Base-by-base conservation (phyloP, 2,113 vertebrate genomes). In the Miniopterus natalensis region DNA sequence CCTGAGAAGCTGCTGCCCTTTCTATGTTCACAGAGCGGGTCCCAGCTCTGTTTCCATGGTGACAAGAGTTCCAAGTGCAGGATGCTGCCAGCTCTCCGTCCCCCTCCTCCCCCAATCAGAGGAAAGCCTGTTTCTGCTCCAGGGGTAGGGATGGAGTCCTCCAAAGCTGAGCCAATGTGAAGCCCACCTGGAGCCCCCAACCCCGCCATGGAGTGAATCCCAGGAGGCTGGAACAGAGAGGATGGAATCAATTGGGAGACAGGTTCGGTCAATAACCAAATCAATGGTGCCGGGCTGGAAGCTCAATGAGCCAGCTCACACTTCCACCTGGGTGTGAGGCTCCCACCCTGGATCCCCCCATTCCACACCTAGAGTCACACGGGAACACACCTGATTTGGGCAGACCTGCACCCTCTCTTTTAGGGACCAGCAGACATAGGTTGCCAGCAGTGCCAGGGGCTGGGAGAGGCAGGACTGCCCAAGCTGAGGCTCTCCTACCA, bases 31-130 rank as follows among this genome's bases (percentile, higher is more conserved):
- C 57, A 96, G 94, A 96, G 86, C 88, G 0, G 0, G 94, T 65
- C 88, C 94, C 57, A 53, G 96, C 96, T 96, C 94, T 87, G 98
- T 99, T 99, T 97, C 98, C 98, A 98, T 98, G 98, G 98, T 96
- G 97, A 99, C 95, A 65, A 7, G 96, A 98, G 92, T 96, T 57
- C 36, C 84, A 94, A 93, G 97, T 97, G 92, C 92, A 95, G 89
- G 93, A 94, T 77, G 84, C 90, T 96, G 84, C 71, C 79, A 90
- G 90, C 87, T 85, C 89, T 84, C 65, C 9, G 49, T 73, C 86
- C 94, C 95, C 92, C 49, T 80, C 95, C 80, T 95, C 79, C 95
- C 81, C 96, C 92, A 94, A 89, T 96, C 96, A 92, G 75, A 92
- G 74, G 75, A 85, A 95, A 80, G 88, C 77, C 79, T 90, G 51